These are phyloP conservation scores for Pygoscelis adeliae DNA, from an alignment of 2,113 vertebrate species.

Conservation along the genomic window DNA sequence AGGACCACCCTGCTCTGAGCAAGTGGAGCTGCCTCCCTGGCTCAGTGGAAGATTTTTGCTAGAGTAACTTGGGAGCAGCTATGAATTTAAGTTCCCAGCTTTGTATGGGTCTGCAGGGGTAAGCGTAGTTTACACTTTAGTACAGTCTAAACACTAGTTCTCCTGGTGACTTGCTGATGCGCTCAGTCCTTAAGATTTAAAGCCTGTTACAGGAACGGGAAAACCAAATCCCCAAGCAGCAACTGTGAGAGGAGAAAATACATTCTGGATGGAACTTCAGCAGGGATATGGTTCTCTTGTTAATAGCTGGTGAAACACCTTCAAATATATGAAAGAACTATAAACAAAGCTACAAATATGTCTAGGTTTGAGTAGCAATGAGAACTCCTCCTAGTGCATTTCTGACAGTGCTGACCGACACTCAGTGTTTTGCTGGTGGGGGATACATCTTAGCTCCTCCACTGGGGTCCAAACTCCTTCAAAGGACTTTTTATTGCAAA, in stretches of 20 bases:
- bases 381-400: neutral
- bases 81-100: neutral
- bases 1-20: neutral
- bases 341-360: neutral
- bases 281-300: neutral
- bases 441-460: neutral
- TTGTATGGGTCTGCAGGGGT: neutral
- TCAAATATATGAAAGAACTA: neutral
- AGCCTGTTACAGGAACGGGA: neutral
- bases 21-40: neutral
- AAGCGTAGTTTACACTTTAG: neutral
- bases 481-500: neutral
- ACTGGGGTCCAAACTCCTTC: neutral
- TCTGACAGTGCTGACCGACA: neutral
- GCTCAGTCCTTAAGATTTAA: neutral
- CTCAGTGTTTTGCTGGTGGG: rapidly evolving
- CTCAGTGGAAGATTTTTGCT: neutral
- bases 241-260: neutral
- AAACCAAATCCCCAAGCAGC: neutral
- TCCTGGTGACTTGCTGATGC: neutral
- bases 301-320: neutral
- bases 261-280: neutral
- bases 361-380: neutral
- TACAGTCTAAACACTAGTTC: neutral
- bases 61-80: neutral